phyloP scores from a whole-genome alignment of 2,888 invertebrate species.

The Cataglyphis albicans region DNA sequence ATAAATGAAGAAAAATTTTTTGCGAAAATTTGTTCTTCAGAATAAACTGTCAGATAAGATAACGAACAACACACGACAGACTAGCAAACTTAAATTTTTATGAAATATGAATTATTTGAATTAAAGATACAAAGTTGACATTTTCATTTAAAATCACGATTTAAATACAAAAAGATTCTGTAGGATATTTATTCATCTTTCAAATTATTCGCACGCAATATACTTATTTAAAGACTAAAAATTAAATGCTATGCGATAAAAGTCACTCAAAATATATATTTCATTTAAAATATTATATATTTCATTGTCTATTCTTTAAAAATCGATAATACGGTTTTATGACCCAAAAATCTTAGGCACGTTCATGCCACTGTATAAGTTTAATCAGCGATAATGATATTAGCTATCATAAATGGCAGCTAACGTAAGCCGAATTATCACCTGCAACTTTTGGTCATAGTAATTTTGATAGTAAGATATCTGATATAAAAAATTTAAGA shows the following conservation, averaged over 20 bases:
- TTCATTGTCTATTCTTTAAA: neutral
- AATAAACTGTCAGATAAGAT: neutral
- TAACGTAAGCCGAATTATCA: neutral
- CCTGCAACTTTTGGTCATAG: neutral
- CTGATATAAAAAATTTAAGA: neutral
- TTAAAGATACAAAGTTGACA: neutral
- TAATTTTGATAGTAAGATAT: neutral
- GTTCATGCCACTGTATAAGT: conserved; percentile 7
- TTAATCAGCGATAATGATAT: conserved; percentile 4
- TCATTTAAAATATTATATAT: neutral
- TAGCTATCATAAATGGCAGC: neutral
- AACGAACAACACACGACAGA: neutral
- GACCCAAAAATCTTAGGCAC: neutral
- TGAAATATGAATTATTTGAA: neutral
- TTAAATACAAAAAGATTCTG: neutral
- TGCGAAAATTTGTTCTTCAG: neutral
- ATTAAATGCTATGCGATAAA: neutral
- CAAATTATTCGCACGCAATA: neutral
- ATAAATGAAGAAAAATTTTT: neutral
- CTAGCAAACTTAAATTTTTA: neutral
- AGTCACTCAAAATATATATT: neutral
- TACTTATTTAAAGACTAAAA: neutral
- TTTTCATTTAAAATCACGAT: neutral
- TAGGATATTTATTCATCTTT: neutral
- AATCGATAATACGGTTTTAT: conserved; percentile 15